Conservation (phyloP, 2,113 vertebrate genomes). For the Oncorhynchus keta region DNA sequence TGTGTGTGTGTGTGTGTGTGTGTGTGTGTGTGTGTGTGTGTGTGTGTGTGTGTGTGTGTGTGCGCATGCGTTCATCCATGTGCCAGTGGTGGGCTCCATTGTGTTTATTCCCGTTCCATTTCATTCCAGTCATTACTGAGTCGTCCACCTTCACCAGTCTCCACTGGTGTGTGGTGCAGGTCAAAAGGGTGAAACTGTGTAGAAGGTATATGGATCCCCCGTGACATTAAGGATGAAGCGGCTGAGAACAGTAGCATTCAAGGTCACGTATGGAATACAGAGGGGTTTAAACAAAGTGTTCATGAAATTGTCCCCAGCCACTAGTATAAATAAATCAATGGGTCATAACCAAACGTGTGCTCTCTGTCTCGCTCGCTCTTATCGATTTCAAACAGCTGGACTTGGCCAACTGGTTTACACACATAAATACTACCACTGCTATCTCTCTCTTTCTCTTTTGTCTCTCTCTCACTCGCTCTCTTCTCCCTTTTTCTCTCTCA, state of each 20-base stretch:
- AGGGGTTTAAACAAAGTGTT: slow-evolving; percentile 16
- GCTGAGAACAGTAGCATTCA: background rate
- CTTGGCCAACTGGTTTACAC: slow-evolving; percentile 3
- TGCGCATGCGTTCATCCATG: background rate
- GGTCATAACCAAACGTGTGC: background rate
- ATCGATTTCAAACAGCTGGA: slow-evolving; percentile 15
- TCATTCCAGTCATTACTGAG: too few relatives aligned
- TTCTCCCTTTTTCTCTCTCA: background rate
- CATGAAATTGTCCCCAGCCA: slow-evolving; percentile 11
- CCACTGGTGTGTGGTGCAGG: background rate
- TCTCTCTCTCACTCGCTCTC: background rate
- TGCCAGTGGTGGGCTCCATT: too few relatives aligned
- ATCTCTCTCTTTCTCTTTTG: background rate
- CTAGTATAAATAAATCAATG: slow-evolving; percentile 17
- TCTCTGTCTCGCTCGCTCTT: background rate
- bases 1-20: too few relatives aligned
- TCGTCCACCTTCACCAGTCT: too few relatives aligned
- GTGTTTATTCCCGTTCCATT: too few relatives aligned
- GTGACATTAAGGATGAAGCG: background rate
- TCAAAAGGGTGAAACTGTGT: background rate
- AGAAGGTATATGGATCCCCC: background rate
- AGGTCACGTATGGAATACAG: slow-evolving; percentile 9
- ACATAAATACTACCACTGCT: background rate
- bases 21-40: too few relatives aligned
- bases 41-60: background rate